Conservation (phyloP, 2,113 vertebrate genomes). For the Octodon degus region DNA sequence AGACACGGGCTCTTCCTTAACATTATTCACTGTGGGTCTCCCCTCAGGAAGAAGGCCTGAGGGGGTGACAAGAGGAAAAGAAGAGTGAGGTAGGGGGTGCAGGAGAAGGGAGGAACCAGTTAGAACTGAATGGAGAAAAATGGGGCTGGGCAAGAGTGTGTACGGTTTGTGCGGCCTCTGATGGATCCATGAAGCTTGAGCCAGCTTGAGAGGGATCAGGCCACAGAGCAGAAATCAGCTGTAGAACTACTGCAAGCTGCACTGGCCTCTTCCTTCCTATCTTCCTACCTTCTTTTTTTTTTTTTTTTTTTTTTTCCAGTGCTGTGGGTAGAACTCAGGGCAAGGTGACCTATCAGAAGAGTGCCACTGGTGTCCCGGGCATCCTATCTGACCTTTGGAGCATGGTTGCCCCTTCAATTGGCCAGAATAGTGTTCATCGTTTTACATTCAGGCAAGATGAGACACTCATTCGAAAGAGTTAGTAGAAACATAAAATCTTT, state of each 20-base stretch:
- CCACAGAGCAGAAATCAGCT: neutral
- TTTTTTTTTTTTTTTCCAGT: neutral
- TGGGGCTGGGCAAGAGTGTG: neutral
- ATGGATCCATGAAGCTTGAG: neutral
- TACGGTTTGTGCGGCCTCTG: neutral
- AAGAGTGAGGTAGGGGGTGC: neutral
- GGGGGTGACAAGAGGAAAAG: neutral
- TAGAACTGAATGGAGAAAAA: constrained; percentile 24
- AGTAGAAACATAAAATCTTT: constrained; percentile 51
- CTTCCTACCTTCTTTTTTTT: neutral
- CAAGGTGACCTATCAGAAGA: neutral
- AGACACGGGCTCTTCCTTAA: neutral
- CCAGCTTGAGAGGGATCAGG: neutral
- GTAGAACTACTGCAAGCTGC: neutral
- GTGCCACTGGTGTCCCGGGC: neutral
- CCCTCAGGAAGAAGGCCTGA: neutral
- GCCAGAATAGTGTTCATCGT: neutral
- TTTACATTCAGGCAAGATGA: constrained; percentile 13
- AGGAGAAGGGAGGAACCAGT: neutral
- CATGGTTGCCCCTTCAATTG: neutral
- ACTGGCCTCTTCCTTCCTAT: neutral
- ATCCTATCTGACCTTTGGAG: neutral
- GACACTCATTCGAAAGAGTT: constrained; percentile 41
- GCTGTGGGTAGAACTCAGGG: neutral
- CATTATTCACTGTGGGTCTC: fast-evolving